A percentile compares a stretch with the other conserved stretches of the same genome.
phyloP scores from a whole-genome alignment of 1,140 invertebrate genomes.

The Portunus trituberculatus region DNA sequence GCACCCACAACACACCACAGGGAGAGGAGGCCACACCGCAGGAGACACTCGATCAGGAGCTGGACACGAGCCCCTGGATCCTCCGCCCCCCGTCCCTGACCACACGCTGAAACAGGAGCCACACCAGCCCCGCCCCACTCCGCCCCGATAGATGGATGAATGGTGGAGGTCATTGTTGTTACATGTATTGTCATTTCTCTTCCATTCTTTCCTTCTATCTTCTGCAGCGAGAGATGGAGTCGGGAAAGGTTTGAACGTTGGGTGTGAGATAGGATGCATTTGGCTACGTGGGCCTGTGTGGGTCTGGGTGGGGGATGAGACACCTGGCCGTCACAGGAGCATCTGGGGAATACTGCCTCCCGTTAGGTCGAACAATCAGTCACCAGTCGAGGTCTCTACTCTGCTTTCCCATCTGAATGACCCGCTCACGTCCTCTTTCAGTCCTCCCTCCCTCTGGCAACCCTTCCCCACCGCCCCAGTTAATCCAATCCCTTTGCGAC shows the following conservation, averaged over 20 bases:
- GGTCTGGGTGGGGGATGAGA: no score
- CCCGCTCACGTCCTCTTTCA: background rate
- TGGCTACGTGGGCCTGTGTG: no score
- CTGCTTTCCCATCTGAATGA: background rate
- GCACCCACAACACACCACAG: background rate
- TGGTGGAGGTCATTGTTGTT: background rate
- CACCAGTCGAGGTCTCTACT: background rate
- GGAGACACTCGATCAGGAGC: background rate
- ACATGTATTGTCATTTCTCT: background rate
- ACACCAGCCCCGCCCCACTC: background rate
- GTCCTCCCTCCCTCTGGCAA: background rate
- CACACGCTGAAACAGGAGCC: constrained; percentile 4
- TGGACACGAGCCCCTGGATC: background rate
- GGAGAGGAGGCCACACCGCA: background rate
- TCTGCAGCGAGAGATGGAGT: no score
- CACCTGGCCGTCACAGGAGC: no score
- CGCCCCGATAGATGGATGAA: background rate
- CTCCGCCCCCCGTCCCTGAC: background rate
- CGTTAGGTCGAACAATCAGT: background rate
- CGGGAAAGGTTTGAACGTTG: no score
- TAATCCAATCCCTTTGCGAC: background rate
- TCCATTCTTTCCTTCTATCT: background rate
- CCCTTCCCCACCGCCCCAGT: background rate
- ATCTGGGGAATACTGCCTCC: background rate
- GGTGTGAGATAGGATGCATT: no score